Base-by-base conservation (phyloP, 2,888 invertebrate species). In the Marronus borbonicus region DNA sequence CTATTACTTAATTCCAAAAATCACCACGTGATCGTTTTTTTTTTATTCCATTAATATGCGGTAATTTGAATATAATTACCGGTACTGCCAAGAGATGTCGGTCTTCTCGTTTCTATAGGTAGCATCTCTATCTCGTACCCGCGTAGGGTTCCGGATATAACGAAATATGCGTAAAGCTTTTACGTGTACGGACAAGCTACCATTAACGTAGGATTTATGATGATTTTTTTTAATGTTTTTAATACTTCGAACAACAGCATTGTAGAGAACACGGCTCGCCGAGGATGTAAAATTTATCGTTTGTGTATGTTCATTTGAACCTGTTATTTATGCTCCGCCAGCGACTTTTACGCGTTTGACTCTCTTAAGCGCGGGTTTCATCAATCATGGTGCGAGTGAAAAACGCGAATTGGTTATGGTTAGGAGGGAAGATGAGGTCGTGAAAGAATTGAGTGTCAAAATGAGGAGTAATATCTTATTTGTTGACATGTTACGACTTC, bases 51-150 rank as follows among this genome's bases (percentile, higher is more conserved):
- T 72, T 72, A 72, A 72, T 72, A 58, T 72, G 44, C 39, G 39
- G 72, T 72, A 72, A 72, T 72, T 72, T 72, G 72, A 72, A 72
- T 72, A 72, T 72, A 72, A 72, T 72, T 72, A 72, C 72, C 72
- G 72, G 72, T 70, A 28, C 10, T 60, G 58, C 72, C 44, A 70
- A 52, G 55, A 55, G 55, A 70, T 49, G 52, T n/a, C 10, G 31
- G 55, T 0, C 8, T n/a, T 7, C 20, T 55, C 20, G 17, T 55
- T 5, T 14, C 17, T 55, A 3, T 20, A 55, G n/a, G 55, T 55
- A 55, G 39, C 17, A 65, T 39, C 10, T 65, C 39, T 65, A 65
- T 65, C 44, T 44, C 2, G 44, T 12, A 12, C 44, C 8, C 44
- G 44, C 44, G 0, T 44, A 44, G 12, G 8, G 44, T 8, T 7